Conservation (phyloP, 2,797 vertebrate species). For the Molossus alvarezi region DNA sequence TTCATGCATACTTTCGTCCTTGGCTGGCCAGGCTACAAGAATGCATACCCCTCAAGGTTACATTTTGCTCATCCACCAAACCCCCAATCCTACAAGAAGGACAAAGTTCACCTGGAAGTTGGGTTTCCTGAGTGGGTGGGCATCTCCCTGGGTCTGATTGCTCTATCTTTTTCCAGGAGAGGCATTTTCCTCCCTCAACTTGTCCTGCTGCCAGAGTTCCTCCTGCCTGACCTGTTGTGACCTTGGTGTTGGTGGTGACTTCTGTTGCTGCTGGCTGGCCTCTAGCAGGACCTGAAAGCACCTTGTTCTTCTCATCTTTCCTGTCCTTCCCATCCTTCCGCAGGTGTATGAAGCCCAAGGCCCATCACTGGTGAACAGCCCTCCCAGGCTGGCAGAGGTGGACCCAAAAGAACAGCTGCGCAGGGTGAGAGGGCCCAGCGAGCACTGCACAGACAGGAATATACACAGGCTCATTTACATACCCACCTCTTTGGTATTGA, state of each 20-base stretch:
- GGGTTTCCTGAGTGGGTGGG: conserved; percentile 55
- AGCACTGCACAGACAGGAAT: conserved; percentile 94
- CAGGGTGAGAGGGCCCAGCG: conserved; percentile 94
- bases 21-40: no score
- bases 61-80: no score
- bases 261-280: neutral
- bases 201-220: accelerated
- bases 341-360: conserved; percentile 78
- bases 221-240: neutral
- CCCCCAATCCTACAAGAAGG: neutral
- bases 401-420: conserved; percentile 20
- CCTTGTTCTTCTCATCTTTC: neutral
- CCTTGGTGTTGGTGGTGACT: accelerated
- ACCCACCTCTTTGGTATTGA: conserved; percentile 93
- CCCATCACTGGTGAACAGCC: conserved; percentile 91
- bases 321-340: neutral
- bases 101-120: conserved; percentile 92
- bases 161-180: neutral
- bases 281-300: accelerated
- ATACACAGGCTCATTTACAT: conserved; percentile 95
- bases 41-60: no score
- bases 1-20: no score
- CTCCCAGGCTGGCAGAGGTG: conserved; percentile 62
- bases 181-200: accelerated
- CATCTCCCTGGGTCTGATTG: neutral